Base-by-base conservation (phyloP, 2,888 invertebrate genomes). In the Piscicola geometra region DNA sequence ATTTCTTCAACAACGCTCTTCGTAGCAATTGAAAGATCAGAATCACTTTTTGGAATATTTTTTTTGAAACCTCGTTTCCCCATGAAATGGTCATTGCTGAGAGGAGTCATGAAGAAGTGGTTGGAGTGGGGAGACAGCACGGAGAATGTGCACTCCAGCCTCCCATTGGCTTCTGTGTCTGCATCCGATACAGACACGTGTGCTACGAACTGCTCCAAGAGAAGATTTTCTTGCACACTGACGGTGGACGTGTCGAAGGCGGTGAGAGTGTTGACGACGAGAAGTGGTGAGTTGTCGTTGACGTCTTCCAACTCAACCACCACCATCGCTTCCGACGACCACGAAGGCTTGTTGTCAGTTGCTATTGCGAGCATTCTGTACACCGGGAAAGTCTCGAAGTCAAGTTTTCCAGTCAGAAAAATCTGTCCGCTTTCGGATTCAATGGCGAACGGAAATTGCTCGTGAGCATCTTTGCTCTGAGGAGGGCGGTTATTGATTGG, bases 211-310 rank as follows among this genome's bases (percentile, higher is more conserved):
- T 75, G 47, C 18, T 69, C 56, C 0, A 36, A 35, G 12, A 25
- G 32, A 1, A 75, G 41, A n/a, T 75, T 56, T 41, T 77, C 77
- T 18, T 70, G n/a, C 56, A 77, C 36, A n/a, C 56, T 36, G n/a
- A 75, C 71, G 2, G 68, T 30, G 30, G 71, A 35, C 0, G 76
- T 67, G 32, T 70, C 75, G 5, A 71, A 25, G 9, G 78, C 69
- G 3, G 60, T 32, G 3, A 77, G 70, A 0, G 75, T 75, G 47
- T 77, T 75, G 66, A 78, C 41, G 32, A 66, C 71, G 52, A 77
- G 60, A 41, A 60, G 36, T 15, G 78, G 78, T 2, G 60, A 5
- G 67, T 78, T 74, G 75, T 78, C 78, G 66, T 78, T 78, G 9
- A 75, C 66, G 30, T 77, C 77, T 9, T 71, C 60, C 18, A 77